Evolutionary conservation across 2,113 vertebrate genomes (phyloP).

Genomic region (Machaerirhynchus nigripectus): DNA sequence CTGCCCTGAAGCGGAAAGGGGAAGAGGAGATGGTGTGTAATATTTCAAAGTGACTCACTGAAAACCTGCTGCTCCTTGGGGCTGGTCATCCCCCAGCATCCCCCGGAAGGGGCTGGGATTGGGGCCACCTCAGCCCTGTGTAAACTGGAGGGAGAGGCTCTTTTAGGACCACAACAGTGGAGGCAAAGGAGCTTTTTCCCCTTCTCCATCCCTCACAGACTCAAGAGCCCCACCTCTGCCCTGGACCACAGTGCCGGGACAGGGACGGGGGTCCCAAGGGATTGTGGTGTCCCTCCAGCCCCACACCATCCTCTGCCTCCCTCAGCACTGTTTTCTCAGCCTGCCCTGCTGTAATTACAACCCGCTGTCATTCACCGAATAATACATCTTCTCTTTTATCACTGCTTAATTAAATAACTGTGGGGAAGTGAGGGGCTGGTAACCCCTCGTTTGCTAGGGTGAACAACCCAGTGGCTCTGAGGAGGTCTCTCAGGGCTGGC

Average conservation of each 20-base stretch:
- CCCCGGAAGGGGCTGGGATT: rapidly evolving
- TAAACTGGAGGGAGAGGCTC: neutral
- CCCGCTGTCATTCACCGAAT: neutral
- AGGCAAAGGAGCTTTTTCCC: neutral
- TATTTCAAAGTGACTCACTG: neutral
- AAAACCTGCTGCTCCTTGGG: neutral
- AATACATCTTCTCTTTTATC: neutral
- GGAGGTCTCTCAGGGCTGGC: neutral
- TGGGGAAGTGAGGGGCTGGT: constrained; percentile 3
- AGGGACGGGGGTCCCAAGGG: rapidly evolving
- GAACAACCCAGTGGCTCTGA: rapidly evolving
- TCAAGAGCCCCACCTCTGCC: neutral
- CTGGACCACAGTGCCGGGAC: neutral
- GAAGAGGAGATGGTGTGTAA: neutral
- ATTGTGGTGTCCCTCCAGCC: rapidly evolving
- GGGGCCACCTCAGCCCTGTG: rapidly evolving
- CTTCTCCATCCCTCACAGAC: rapidly evolving
- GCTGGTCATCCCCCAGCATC: neutral
- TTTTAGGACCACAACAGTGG: neutral
- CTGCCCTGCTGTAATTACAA: constrained; percentile 10
- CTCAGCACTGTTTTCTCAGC: neutral
- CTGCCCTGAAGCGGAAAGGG: rapidly evolving
- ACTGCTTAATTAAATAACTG: constrained; percentile 38
- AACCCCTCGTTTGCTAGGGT: neutral
- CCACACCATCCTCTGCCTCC: rapidly evolving